Evolutionary conservation across 2,797 vertebrate species (phyloP).

Genomic region (Philypnodon macrostomus): DNA sequence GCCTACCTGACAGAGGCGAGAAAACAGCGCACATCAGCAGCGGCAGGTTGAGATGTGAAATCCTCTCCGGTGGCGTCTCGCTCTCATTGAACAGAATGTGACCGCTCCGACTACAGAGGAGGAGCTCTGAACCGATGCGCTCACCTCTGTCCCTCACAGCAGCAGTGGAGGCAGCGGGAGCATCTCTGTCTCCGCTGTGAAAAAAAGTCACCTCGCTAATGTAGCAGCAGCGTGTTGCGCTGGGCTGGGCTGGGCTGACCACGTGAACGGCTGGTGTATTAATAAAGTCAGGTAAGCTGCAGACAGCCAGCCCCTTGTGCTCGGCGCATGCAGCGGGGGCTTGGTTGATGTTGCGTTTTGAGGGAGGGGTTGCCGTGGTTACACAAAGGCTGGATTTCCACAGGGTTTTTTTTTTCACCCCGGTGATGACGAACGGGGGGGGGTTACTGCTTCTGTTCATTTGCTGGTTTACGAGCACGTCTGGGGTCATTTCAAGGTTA

Average conservation of each 20-base stretch:
- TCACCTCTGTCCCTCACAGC: constrained; percentile 55
- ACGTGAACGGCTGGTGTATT: constrained; percentile 54
- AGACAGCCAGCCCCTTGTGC: constrained; percentile 28
- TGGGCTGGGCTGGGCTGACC: constrained; percentile 45
- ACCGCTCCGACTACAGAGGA: constrained; percentile 70
- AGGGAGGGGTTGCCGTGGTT: constrained; percentile 77
- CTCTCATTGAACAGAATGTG: constrained; percentile 69
- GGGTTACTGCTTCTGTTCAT: constrained; percentile 28
- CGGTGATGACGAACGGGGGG: constrained; percentile 54
- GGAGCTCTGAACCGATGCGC: constrained; percentile 72
- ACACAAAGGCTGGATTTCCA: constrained; percentile 55
- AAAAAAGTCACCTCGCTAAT: constrained; percentile 33
- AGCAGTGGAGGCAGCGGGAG: constrained; percentile 27
- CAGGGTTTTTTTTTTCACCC: constrained; percentile 1
- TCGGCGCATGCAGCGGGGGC: constrained; percentile 34
- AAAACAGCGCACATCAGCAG: constrained; percentile 52
- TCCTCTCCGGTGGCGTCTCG: constrained; percentile 68
- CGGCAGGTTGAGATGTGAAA: constrained; percentile 49
- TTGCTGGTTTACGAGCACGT: constrained; percentile 13
- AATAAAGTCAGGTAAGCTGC: constrained; percentile 57
- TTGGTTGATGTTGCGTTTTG: constrained; percentile 56
- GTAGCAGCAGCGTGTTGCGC: constrained; percentile 33
- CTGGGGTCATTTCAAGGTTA: constrained; percentile 71
- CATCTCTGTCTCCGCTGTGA: constrained; percentile 48
- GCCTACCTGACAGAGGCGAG: constrained; percentile 64